These are phyloP conservation scores for Chouioia cunea DNA, from an alignment of 2,888 invertebrate genomes.

Conservation along the genomic window DNA sequence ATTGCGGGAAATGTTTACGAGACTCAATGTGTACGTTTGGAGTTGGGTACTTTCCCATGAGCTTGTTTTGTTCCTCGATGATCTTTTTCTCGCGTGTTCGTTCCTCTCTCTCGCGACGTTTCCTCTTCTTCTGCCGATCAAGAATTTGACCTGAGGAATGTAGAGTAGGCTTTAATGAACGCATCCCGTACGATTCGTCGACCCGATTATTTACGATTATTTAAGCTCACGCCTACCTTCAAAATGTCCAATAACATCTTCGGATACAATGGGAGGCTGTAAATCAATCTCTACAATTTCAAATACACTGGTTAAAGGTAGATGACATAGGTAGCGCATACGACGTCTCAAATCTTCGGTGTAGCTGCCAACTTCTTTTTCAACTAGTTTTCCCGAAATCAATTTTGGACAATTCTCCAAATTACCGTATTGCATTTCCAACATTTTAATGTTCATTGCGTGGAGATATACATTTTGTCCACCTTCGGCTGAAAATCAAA, in stretches of 20 bases:
- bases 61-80: constrained; percentile 78
- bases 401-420: constrained; percentile 82
- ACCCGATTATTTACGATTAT: neutral
- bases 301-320: constrained; percentile 92
- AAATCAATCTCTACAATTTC: constrained; percentile 91
- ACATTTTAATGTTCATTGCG: constrained; percentile 89
- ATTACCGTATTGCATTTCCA: constrained; percentile 87
- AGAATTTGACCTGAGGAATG: constrained; percentile 77
- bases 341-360: constrained; percentile 84
- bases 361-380: constrained; percentile 88
- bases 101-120: constrained; percentile 82
- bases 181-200: constrained; percentile 12
- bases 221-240: constrained; percentile 71
- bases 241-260: constrained; percentile 78
- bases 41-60: constrained; percentile 77
- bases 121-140: constrained; percentile 77
- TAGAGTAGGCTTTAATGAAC: neutral
- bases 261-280: constrained; percentile 78
- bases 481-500: constrained; percentile 79
- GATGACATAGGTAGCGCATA: constrained; percentile 83
- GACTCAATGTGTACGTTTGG: constrained; percentile 76
- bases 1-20: constrained; percentile 73
- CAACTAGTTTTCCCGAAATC: constrained; percentile 84
- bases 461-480: constrained; percentile 95
- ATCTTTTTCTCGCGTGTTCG: constrained; percentile 83